Evolutionary conservation across 2,888 invertebrate species (phyloP).

Genomic region (Acheta domesticus): DNA sequence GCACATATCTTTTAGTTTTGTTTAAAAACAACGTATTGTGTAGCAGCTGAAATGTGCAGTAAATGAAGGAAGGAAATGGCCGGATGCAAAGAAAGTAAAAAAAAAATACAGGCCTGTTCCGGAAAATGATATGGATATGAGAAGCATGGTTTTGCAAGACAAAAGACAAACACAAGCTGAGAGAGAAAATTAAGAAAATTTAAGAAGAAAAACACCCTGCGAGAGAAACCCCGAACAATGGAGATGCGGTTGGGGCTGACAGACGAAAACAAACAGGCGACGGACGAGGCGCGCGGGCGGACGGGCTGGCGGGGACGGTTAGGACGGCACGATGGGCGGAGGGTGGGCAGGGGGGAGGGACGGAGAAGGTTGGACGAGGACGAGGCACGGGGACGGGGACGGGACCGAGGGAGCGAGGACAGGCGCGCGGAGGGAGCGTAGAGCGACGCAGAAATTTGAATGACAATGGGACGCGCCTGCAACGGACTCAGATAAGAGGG

Average conservation of each 20-base stretch:
- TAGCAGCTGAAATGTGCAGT: background rate
- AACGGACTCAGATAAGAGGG: slow-evolving; percentile 43
- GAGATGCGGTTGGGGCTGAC: background rate
- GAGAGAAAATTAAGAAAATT: slow-evolving; percentile 18
- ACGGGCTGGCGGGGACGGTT: background rate
- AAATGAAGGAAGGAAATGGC: slow-evolving; percentile 18
- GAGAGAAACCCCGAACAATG: slow-evolving; percentile 5
- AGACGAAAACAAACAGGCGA: slow-evolving; percentile 9
- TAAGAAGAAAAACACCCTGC: background rate
- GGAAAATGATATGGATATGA: slow-evolving; percentile 10
- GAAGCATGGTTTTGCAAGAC: background rate
- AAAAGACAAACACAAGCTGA: slow-evolving; percentile 6
- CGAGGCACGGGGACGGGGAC: background rate
- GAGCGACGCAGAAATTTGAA: slow-evolving; percentile 6
- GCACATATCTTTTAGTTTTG: background rate
- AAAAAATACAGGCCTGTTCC: background rate
- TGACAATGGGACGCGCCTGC: slow-evolving; percentile 34
- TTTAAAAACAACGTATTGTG: background rate
- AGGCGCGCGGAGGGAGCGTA: background rate
- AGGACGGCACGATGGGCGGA: background rate
- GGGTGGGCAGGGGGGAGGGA: background rate
- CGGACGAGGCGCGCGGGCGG: slow-evolving; percentile 18
- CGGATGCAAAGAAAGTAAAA: background rate
- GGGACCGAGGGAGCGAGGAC: background rate
- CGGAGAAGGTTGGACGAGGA: background rate